Evolutionary conservation across 2,888 invertebrate genomes (phyloP), one percentile per base, ranked within the genome.

Genomic region (Ophion costatus): DNA sequence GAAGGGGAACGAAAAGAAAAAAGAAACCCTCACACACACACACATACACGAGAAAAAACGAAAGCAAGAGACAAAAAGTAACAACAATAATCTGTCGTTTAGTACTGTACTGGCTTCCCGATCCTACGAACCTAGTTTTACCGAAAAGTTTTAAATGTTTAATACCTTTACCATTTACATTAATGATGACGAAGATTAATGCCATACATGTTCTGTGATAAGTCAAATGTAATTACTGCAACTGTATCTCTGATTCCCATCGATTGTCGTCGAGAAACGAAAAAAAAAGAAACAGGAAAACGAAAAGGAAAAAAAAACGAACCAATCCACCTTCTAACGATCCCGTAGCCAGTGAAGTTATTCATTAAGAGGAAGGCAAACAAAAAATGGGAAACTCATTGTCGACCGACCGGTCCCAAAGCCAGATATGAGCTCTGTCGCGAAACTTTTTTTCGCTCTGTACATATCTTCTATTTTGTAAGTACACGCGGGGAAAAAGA

Each of bases 171-270:
- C 90, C 90, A 88, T 91, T 91, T 91, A 91, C 92, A 89, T 89
- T 90, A 91, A 91, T 90, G 90, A 92, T 90, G 92, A 93, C 89
- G 92, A 93, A 90, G 91, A 93, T 93, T 93, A 93, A 94, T 94
- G 94, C 94, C 94, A 94, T 94, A 94, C 93, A 93, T 94, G 93
- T 94, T 94, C 94, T 94, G 94, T 94, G 94, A 94, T 94, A 94
- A 94, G 94, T 93, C 93, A 93, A 92, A 92, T 93, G 91, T 93
- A 92, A 93, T 92, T 92, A 93, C 92, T 91, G 92, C 93, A 93
- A 93, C 91, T 91, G 90, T 92, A 91, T 92, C 91, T 90, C 89
- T 90, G 89, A 89, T 89, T 88, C 89, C 77, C 69, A 80, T 85
- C 79, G 78, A 84, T 79, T 76, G 61, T 82, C 66, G 66, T 77